phyloP scores from a whole-genome alignment of 2,113 vertebrate species.

The Hippopotamus amphibius region DNA sequence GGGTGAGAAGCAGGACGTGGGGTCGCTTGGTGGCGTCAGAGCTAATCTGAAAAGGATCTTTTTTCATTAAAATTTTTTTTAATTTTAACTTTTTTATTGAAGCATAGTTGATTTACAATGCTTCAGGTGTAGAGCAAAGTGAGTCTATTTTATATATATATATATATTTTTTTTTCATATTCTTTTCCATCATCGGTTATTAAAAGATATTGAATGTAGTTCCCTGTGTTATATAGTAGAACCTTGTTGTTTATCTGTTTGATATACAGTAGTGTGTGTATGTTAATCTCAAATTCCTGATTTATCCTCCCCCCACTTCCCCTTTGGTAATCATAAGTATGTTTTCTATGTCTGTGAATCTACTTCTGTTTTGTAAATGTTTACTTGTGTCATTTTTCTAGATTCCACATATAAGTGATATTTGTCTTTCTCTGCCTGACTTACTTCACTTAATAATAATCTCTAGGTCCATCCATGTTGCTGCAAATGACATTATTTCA shows the following conservation, averaged over 20 bases:
- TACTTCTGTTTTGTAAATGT: neutral
- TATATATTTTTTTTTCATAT: neutral
- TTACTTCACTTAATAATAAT: neutral
- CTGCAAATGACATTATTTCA: neutral
- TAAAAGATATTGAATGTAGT: neutral
- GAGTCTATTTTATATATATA: neutral
- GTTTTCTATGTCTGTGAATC: neutral
- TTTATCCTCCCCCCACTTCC: neutral
- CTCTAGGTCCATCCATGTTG: neutral
- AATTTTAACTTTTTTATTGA: neutral
- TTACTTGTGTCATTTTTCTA: too few species aligned
- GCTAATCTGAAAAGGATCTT: neutral
- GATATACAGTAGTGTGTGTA: neutral
- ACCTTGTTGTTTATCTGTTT: neutral
- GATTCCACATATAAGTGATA: neutral
- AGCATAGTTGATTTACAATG: neutral
- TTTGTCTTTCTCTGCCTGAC: neutral
- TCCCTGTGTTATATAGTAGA: neutral
- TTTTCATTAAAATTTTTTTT: neutral
- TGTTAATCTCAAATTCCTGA: neutral
- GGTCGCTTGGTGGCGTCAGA: neutral
- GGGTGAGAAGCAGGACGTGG: neutral
- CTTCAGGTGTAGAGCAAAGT: neutral
- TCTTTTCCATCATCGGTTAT: neutral
- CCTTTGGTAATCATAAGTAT: neutral